Base-by-base conservation (phyloP, 2,797 vertebrate genomes). In the Danio tinwini region DNA sequence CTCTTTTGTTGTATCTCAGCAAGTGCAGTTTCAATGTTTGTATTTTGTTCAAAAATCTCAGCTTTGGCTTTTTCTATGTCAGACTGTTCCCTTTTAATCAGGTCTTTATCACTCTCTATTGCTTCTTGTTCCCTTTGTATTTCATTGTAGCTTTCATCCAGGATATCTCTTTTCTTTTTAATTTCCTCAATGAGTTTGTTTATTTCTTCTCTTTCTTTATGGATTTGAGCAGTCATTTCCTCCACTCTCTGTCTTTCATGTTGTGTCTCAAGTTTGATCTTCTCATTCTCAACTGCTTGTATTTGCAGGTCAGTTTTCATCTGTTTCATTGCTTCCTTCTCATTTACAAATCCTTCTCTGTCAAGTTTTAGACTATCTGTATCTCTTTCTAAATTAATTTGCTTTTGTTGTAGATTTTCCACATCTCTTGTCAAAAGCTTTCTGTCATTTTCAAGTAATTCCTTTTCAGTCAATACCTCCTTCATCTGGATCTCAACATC, bases 221-320 rank as follows among this genome's bases (percentile, higher is more conserved):
- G 61, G n/a, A 82, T 21, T 55, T 74, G 53, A 13, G 64, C 49
- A 21, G 70, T 17, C 16, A 52, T 69, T n/a, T 78, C 17, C 2
- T 61, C 19, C 5, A 17, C 4, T 2, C 4, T 55, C 50, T 79
- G 39, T 63, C 56, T 45, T 45, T 74, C 59, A 5, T 49, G 44
- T 45, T 49, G n/a, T 10, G 4, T 59, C 1, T 82, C 10, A 44
- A 49, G 17, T 56, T 73, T 77, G 5, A 67, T 42, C 14, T 19
- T 67, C 8, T 73, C 17, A 53, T 53, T 73, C 29, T 65, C 14
- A 5, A 77, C 5, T 37, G 19, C 0, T 67, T 77, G 11, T 50
- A 14, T 62, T 55, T 78, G 3, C 9, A 78, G 16, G 3, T 78
- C 53, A 21, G 53, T 39, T 67, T 74, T 82, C 6, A n/a, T 52